These are phyloP conservation scores for Drosophila macrospina DNA, from an alignment of 2,888 invertebrate species.

Conservation along the genomic window DNA sequence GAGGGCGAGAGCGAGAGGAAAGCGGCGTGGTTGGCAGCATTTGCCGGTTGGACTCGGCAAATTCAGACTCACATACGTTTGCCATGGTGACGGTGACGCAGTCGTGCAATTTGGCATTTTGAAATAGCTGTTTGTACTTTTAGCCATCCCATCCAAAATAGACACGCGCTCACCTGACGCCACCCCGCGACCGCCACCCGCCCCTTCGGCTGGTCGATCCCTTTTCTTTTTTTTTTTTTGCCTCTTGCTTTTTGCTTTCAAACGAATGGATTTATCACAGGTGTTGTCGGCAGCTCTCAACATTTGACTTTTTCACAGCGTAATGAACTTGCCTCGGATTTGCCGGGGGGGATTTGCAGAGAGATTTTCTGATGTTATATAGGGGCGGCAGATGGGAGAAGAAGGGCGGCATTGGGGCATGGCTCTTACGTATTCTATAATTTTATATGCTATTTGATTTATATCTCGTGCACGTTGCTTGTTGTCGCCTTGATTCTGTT, in stretches of 20 bases:
- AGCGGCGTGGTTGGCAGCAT: conserved; percentile 47
- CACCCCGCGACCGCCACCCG: background rate
- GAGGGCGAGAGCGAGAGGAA: background rate
- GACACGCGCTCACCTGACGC: conserved; percentile 72
- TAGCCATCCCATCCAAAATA: conserved; percentile 63
- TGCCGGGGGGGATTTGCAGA: background rate
- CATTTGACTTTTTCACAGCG: conserved; percentile 55
- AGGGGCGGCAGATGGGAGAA: too few species aligned
- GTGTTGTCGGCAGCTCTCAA: conserved; percentile 72
- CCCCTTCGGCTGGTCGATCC: background rate
- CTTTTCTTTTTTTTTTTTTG: conserved; percentile 19
- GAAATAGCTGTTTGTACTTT: conserved; percentile 59
- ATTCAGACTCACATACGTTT: conserved; percentile 5
- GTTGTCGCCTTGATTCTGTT: conserved; percentile 56
- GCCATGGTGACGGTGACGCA: conserved; percentile 65
- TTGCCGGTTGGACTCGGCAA: conserved; percentile 50
- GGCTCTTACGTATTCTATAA: conserved; percentile 38
- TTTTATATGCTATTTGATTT: conserved; percentile 49
- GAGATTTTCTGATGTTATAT: conserved; percentile 1
- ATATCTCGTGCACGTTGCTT: conserved; percentile 29
- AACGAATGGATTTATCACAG: conserved; percentile 78
- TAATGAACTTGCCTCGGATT: conserved; percentile 71
- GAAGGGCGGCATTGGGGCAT: conserved; percentile 1
- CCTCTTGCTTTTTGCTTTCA: too few species aligned
- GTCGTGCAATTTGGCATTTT: conserved; percentile 77